Evolutionary conservation across 2,797 vertebrate genomes (phyloP), one percentile per base, ranked within the genome.

Genomic region (Urocyon cinereoargenteus): DNA sequence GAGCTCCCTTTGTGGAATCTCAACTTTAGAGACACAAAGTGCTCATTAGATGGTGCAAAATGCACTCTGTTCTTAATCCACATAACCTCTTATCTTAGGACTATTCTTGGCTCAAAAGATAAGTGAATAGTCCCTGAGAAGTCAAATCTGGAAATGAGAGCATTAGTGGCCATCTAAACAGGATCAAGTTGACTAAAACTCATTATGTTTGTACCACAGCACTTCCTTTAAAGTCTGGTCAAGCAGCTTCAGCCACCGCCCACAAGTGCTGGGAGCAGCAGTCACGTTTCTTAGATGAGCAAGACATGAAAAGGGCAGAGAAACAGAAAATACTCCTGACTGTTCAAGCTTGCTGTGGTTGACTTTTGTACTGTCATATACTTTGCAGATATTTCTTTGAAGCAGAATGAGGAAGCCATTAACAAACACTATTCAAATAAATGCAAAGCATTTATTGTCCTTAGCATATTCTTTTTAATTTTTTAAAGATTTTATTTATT

Each of bases 41-140:
- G 64, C 85, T 92, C 96, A 85, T 49, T 51, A 55, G 68, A 96
- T 16, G 68, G 92, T 75, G 28, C 75, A 89, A 73, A 97, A 93
- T 31, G 96, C 84, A 81, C 66, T 72, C 73, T 84, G 81, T 95
- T 90, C 94, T 96, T 59, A 93, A 72, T 40, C 68, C 55, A 86
- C 70, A 45, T 13, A 53, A 87, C 90, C 94, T 86, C 93, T 96
- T 92, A 82, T 93, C 70, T 64, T 87, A n/a, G 0, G 16, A 81
- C 75, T 92, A 84, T 93, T 95, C 90, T 78, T 87, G 90, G 77
- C 61, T 92, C 87, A 59, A 88, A 94, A 95, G 90, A 78, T 57
- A 73, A 78, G 49, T 45, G 40, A 78, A 66, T 15, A 72, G 77
- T 61, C 51, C 49, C 70, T 53, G 51, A 12, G 49, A 70, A 22